Percentiles rank a stretch among this genome's conserved stretches.
These are phyloP conservation scores for Hemithea aestivaria DNA, from an alignment of 2,888 invertebrate species.

Conservation along the genomic window DNA sequence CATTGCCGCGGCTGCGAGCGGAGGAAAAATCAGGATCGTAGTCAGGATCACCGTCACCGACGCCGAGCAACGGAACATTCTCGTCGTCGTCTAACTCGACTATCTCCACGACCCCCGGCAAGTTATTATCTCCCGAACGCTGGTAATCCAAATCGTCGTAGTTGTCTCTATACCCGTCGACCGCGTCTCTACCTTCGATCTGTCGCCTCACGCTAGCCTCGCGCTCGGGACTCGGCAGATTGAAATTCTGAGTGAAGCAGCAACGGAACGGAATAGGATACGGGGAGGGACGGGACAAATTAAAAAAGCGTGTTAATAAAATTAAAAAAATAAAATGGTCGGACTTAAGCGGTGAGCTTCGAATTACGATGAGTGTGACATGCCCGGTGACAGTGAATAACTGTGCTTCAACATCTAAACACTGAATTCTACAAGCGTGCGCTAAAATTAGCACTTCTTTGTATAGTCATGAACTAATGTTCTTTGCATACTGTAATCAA, in stretches of 20 bases:
- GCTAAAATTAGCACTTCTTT: conserved; percentile 32
- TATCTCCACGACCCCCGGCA: conserved; percentile 61
- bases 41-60: conserved; percentile 55
- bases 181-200: conserved; percentile 51
- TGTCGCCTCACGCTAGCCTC: conserved; percentile 35
- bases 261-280: conserved; percentile 60
- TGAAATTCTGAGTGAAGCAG: conserved; percentile 72
- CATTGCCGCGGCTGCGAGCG: conserved; percentile 63
- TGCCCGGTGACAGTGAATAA: conserved; percentile 22
- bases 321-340: conserved; percentile 61
- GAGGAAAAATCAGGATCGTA: conserved; percentile 51
- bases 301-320: conserved; percentile 80
- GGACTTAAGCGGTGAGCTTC: conserved; percentile 51
- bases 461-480: conserved; percentile 30
- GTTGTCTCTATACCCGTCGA: conserved; percentile 51
- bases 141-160: conserved; percentile 62
- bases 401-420: conserved; percentile 7
- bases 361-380: conserved; percentile 38
- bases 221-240: conserved; percentile 64
- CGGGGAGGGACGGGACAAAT: conserved; percentile 63
- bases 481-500: conserved; percentile 57
- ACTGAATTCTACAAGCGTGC: conserved; percentile 29
- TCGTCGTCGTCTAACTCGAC: conserved; percentile 53
- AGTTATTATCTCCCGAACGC: conserved; percentile 33
- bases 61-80: conserved; percentile 33